A percentile compares a stretch with the other conserved stretches of the same genome.
These are phyloP conservation scores for Scolopax rusticola DNA, from an alignment of 2,797 vertebrate species.

Conservation along the genomic window DNA sequence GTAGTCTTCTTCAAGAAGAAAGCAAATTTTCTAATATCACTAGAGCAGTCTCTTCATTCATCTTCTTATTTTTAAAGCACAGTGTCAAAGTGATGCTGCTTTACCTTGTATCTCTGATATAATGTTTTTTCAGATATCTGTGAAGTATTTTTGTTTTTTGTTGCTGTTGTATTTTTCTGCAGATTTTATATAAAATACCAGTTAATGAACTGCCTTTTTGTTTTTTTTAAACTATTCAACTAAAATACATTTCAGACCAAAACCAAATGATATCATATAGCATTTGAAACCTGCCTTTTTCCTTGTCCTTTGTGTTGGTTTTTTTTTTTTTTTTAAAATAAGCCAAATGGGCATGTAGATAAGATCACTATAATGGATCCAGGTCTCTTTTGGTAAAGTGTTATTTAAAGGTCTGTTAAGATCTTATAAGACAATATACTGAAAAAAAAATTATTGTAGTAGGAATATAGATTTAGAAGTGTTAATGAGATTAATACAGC, in stretches of 20 bases:
- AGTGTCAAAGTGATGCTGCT: conserved; percentile 79
- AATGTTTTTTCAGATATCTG: conserved; percentile 61
- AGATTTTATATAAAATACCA: conserved; percentile 71
- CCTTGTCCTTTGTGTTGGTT: background rate
- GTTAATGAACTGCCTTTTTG: conserved; percentile 69
- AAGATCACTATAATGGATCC: conserved; percentile 61
- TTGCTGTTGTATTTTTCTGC: conserved; percentile 72
- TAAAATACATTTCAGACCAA: conserved; percentile 73
- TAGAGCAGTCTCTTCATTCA: conserved; percentile 78
- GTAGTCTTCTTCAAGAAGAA: conserved; percentile 88
- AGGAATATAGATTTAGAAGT: conserved; percentile 77
- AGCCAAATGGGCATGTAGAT: conserved; percentile 67
- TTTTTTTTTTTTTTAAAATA: background rate
- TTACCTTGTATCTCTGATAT: conserved; percentile 79
- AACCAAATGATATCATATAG: conserved; percentile 65
- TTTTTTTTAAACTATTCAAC: conserved; percentile 31
- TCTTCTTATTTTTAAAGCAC: conserved; percentile 79
- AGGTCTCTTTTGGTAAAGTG: conserved; percentile 70
- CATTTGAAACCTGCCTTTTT: conserved; percentile 63
- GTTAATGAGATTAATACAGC: conserved; percentile 76
- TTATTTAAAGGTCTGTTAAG: conserved; percentile 76
- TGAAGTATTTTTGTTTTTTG: conserved; percentile 56
- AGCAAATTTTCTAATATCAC: conserved; percentile 81
- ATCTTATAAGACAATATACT: conserved; percentile 72
- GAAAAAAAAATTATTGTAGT: conserved; percentile 67